A percentile compares a stretch with the other conserved stretches of the same genome.
These are phyloP conservation scores for Halisarca cf. caerulea DNA, from an alignment of 37 sponge, comb jelly and placozoan species.

Conservation along the genomic window DNA sequence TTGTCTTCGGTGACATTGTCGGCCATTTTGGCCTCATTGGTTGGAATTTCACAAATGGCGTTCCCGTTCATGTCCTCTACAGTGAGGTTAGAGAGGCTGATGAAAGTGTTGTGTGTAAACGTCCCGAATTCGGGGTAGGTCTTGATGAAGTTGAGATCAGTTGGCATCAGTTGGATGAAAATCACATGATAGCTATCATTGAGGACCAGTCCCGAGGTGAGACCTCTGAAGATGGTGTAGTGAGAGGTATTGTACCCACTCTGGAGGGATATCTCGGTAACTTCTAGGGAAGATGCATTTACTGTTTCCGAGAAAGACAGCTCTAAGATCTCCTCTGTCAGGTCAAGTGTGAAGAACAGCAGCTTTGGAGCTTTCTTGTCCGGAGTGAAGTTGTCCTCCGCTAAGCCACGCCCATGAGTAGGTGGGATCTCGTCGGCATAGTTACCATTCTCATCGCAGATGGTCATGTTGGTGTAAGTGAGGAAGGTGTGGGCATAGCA, in stretches of 20 bases:
- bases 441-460: constrained; percentile 50
- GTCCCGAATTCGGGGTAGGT: constrained; percentile 44
- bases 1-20: constrained; percentile 43
- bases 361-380: constrained; percentile 30
- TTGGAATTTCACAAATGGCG: constrained; percentile 30
- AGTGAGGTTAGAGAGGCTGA: constrained; percentile 43
- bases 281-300: constrained; percentile 26
- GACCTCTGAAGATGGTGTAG: not conserved
- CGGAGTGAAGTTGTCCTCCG: constrained; percentile 36
- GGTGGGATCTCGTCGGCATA: constrained; percentile 2
- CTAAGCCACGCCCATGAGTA: not conserved
- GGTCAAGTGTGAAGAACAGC: constrained; percentile 11
- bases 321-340: constrained; percentile 31
- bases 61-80: constrained; percentile 83
- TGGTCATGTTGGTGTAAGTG: constrained; percentile 25
- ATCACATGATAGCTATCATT: constrained; percentile 56
- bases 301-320: constrained; percentile 55
- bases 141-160: constrained; percentile 82
- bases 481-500: constrained; percentile 28
- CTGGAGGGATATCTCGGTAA: not conserved
- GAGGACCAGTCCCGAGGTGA: constrained; percentile 14
- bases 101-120: constrained; percentile 38
- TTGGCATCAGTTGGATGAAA: constrained; percentile 41
- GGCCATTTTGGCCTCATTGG: constrained; percentile 39
- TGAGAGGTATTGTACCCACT: not conserved